These are phyloP conservation scores for Pelobates fuscus DNA, from an alignment of 2,113 vertebrate genomes.

Conservation along the genomic window DNA sequence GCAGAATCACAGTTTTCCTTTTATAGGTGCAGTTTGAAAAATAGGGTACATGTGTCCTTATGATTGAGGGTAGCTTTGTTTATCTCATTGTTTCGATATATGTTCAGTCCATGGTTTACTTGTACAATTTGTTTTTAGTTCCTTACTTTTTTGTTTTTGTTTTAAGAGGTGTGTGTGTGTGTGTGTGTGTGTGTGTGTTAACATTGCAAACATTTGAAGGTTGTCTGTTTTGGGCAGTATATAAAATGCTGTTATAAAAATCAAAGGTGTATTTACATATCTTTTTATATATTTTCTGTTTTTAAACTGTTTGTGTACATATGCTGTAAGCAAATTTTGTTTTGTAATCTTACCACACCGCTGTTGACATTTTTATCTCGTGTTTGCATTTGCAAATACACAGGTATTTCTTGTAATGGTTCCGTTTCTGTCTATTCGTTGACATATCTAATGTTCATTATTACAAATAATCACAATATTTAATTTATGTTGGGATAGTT, in stretches of 20 bases:
- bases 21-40: not conserved
- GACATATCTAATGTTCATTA: too few relatives aligned
- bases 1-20: conserved; percentile 51
- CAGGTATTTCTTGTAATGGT: not conserved
- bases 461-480: too few relatives aligned
- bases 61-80: not conserved
- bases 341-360: conserved; percentile 7
- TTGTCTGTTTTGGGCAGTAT: too few relatives aligned
- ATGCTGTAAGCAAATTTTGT: conserved; percentile 22
- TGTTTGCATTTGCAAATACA: not conserved
- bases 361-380: not conserved
- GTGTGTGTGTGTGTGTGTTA: not conserved
- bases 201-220: not conserved
- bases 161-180: conserved; percentile 16
- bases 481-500: not conserved
- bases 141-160: conserved; percentile 26
- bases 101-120: not conserved
- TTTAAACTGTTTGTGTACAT: conserved; percentile 20
- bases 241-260: not conserved
- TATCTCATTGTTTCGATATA: too few relatives aligned
- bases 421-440: not conserved
- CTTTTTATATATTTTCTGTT: conserved; percentile 13
- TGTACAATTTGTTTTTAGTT: conserved; percentile 24
- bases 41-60: not conserved
- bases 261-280: conserved; percentile 18